Evolutionary conservation across 1,140 invertebrate species (phyloP).

Genomic region (Ericerus pela): DNA sequence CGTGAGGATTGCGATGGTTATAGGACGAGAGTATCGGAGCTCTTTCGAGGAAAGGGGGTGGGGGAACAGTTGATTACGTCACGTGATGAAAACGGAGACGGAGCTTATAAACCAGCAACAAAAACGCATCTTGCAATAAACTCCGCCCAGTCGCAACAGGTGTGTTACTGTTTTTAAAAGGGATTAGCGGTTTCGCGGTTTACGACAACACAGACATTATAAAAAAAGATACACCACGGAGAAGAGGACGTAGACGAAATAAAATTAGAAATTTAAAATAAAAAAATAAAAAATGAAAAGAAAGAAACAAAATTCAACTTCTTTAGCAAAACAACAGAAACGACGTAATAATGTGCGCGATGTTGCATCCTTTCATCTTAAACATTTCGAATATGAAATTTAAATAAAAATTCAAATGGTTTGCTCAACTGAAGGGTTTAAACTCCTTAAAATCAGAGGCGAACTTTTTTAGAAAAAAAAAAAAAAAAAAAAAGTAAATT

Average conservation of each 20-base stretch:
- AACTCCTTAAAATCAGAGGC: too few relatives aligned
- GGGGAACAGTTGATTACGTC: conserved; percentile 9
- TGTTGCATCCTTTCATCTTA: neutral
- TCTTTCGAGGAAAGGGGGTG: neutral
- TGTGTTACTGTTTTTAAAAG: conserved; percentile 5
- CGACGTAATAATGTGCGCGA: neutral
- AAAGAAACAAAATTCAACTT: neutral
- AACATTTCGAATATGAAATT: too few relatives aligned
- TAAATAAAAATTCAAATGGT: too few relatives aligned
- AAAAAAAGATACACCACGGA: neutral
- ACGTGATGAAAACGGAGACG: conserved; percentile 6
- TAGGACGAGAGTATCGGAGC: neutral
- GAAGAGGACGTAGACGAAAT: neutral
- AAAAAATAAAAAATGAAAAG: neutral
- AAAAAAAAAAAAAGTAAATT: too few relatives aligned
- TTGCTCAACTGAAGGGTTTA: too few relatives aligned
- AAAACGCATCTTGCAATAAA: neutral
- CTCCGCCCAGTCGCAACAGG: conserved; percentile 7
- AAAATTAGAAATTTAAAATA: neutral
- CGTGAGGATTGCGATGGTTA: neutral
- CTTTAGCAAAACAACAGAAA: neutral
- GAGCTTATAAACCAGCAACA: conserved; percentile 6
- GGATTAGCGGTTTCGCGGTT: neutral
- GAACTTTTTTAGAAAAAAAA: too few relatives aligned
- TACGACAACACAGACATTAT: neutral